A percentile compares a stretch with the other conserved stretches of the same genome.
phyloP scores from a whole-genome alignment of 2,888 invertebrate genomes.

The Drosophila aldrichi region DNA sequence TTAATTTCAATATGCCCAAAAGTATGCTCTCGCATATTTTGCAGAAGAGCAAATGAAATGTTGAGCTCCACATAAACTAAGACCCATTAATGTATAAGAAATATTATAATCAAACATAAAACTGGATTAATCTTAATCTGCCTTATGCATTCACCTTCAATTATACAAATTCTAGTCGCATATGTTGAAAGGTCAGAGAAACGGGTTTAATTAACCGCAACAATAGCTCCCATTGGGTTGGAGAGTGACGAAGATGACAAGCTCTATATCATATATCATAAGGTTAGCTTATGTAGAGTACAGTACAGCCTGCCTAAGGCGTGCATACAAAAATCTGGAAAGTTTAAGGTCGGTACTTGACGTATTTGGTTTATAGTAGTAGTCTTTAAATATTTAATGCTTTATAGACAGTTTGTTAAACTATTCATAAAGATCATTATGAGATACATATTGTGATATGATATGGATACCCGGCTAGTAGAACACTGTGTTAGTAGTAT shows the following conservation, averaged over 20 bases:
- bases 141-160: background rate
- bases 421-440: background rate
- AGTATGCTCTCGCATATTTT: slow-evolving; percentile 38
- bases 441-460: background rate
- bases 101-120: background rate
- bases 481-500: background rate
- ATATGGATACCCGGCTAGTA: background rate
- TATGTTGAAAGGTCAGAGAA: slow-evolving; percentile 2
- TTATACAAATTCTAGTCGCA: background rate
- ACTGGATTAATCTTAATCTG: background rate
- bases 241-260: background rate
- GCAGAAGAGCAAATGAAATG: background rate
- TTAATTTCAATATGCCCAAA: slow-evolving; percentile 38
- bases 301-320: background rate
- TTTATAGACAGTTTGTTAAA: background rate
- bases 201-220: slow-evolving; percentile 5
- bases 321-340: background rate
- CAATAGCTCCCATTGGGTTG: no score
- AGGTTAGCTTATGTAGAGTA: background rate
- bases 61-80: background rate
- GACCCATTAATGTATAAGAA: background rate
- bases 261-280: background rate
- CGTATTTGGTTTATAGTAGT: background rate
- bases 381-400: background rate
- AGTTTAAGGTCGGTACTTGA: background rate